Evolutionary conservation across 2,113 vertebrate species (phyloP), one percentile per base, ranked within the genome.

Genomic region (Syngnathus floridae): DNA sequence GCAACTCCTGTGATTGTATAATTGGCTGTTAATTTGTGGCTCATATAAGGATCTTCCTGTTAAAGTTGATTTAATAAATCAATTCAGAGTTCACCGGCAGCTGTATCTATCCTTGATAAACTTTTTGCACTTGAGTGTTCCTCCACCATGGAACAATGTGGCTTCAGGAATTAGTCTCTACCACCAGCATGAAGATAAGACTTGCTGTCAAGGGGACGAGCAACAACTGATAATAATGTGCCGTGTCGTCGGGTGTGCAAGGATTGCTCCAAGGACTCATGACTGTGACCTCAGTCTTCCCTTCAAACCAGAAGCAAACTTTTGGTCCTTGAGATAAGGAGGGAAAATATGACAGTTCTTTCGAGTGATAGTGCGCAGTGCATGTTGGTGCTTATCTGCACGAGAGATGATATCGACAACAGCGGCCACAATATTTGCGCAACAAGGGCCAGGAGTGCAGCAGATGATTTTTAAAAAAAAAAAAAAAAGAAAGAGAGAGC

Each of bases 211-310:
- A 38, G 19, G 1, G 19, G 16, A 26, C 26, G 26, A 31, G 26
- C 26, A 31, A 31, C 26, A 46, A 43, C 22, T 43, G 13, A 11
- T 62, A 31, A 31, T 4, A 55, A 67, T 62, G 55, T 46, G 49
- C 16, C 1, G 2, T n/a, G 22, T 69, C 52, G 21, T 67, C 19
- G 19, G 21, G 48, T 10, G 48, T 51, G 48, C 40, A 9, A 36
- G 22, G 22, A 49, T 0, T 6, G 55, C 51, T 38, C 65, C 6
- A 1, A 63, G 64, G 21, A 51, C n/a, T 72, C 21, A 67, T 56
- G 35, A 46, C 22, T 40, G 38, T 75, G 68, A 78, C 73, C 65
- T 71, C 52, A 4, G 41, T 36, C 69, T 64, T 40, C 16, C 54
- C 22, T 26, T 16, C 54, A 35, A 35, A 21, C 17, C 38, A 46